These are phyloP conservation scores for Pangasius krempfi DNA, from an alignment of 2,797 vertebrate genomes.

Conservation along the genomic window DNA sequence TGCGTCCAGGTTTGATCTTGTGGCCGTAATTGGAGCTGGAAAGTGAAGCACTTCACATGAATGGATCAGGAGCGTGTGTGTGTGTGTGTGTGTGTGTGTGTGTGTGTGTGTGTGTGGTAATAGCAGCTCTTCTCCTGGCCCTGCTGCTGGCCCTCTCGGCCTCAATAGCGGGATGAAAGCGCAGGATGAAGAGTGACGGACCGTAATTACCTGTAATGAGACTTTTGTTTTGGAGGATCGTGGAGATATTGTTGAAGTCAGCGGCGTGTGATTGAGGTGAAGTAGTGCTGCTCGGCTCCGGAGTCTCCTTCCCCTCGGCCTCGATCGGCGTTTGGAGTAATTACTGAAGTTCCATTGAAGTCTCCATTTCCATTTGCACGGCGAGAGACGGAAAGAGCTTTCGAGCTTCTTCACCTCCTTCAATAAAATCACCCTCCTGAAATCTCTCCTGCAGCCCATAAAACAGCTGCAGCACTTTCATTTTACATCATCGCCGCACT, in stretches of 20 bases:
- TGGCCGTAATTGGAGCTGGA: slow-evolving; percentile 75
- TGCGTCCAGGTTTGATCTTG: slow-evolving; percentile 77
- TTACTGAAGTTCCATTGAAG: slow-evolving; percentile 95
- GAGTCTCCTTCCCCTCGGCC: slow-evolving; percentile 71
- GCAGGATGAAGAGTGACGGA: slow-evolving; percentile 54
- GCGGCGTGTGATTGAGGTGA: slow-evolving; percentile 76
- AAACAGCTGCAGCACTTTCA: slow-evolving; percentile 90
- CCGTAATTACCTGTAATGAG: slow-evolving; percentile 95
- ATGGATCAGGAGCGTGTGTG: slow-evolving; percentile 71
- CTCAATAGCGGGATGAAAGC: slow-evolving; percentile 77
- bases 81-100: slow-evolving; percentile 12
- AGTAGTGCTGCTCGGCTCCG: slow-evolving; percentile 62
- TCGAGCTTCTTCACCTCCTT: slow-evolving; percentile 77
- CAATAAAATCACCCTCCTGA: slow-evolving; percentile 82
- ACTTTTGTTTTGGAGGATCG: slow-evolving; percentile 93
- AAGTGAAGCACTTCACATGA: slow-evolving; percentile 82
- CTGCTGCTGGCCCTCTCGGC: slow-evolving; percentile 51
- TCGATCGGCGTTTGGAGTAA: slow-evolving; percentile 88
- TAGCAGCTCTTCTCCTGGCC: slow-evolving; percentile 62
- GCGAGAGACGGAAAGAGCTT: background rate
- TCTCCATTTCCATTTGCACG: slow-evolving; percentile 80
- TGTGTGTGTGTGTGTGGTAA: slow-evolving; percentile 66
- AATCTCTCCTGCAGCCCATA: slow-evolving; percentile 69
- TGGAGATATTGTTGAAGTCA: slow-evolving; percentile 92
- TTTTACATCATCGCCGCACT: slow-evolving; percentile 76